These are phyloP conservation scores for Isaurus tuberculatus DNA, from an alignment of 92 coral and sea anemone species.

Conservation along the genomic window DNA sequence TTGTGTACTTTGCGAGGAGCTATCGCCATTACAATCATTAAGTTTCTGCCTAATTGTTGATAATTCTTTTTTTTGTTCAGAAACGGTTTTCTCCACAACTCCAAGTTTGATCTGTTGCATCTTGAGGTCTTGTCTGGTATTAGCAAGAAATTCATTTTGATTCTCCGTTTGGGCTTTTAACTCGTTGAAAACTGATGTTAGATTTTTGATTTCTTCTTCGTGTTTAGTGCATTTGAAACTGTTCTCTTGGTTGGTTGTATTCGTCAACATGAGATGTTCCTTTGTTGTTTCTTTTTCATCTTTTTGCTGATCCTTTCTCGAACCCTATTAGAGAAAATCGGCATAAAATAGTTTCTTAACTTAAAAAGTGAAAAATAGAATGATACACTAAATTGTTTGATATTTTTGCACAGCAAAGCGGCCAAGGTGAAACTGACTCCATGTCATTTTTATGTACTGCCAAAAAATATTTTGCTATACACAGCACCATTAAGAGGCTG, in stretches of 20 bases:
- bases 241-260: conserved; percentile 5
- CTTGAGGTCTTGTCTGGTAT: conserved; percentile 55
- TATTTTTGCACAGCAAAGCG: no score
- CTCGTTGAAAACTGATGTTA: conserved; percentile 18
- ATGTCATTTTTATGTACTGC: no score
- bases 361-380: background rate
- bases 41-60: conserved; percentile 8
- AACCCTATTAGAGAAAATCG: conserved; percentile 47
- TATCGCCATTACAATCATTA: background rate
- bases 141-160: conserved; percentile 61
- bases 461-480: no score
- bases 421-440: no score
- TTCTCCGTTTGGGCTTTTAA: conserved; percentile 44
- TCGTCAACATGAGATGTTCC: conserved; percentile 51
- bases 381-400: background rate
- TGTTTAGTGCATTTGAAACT: background rate
- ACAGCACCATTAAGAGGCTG: no score
- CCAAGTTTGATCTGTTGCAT: conserved; percentile 59
- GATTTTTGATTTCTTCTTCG: conserved; percentile 7
- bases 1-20: background rate
- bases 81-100: conserved; percentile 26
- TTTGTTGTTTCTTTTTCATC: conserved; percentile 42
- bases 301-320: conserved; percentile 39
- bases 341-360: background rate
- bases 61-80: conserved; percentile 37